Evolutionary conservation across 2,113 vertebrate genomes (phyloP), one percentile per base, ranked within the genome.

Genomic region (Terrapene triunguis): DNA sequence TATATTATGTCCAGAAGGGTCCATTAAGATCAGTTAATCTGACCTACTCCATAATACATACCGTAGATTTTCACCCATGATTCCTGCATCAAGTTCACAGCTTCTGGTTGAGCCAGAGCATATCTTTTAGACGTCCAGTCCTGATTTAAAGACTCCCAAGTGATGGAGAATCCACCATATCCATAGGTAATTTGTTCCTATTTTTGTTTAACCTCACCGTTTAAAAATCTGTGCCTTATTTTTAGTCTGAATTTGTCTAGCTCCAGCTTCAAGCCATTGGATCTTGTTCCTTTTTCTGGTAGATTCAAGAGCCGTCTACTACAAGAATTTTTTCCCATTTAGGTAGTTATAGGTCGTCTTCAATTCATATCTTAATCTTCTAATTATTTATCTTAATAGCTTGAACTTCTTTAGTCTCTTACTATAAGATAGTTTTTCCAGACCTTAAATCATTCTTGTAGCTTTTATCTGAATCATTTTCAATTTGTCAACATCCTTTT

Each of bases 401-500:
- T 24, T 95, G 2, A 38, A 50, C 80, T 78, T 78, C 80, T 92
- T 69, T 57, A 88, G 69, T 85, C 5, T 0, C 0, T 38, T 82
- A 3, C 87, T 89, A 72, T 95, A 92, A 87, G 50, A 84, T 74
- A 8, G 11, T 91, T 95, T 93, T 88, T 84, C 82, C 83, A 69
- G 81, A 80, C 78, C 1, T 54, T 82, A 47, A 78, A 78, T 27
- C 96, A 54, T 94, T 97, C 93, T 91, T 93, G 88, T 87, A 27
- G 8, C 55, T 94, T 86, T 59, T 90, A 84, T 0, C 22, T 76
- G 13, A 78, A 93, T 80, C 69, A 89, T 89, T 97, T 95, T 90
- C 87, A 95, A 94, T 95, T 94, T 84, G 47, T 69, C 74, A 80
- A 65, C 93, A 83, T 2, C 62, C 74, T 93, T 96, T 88, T 87